Percentiles rank a stretch among this genome's conserved stretches.
Evolutionary conservation across 1,140 invertebrate species (phyloP).

Genomic region (Aphaenogaster floridana): DNA sequence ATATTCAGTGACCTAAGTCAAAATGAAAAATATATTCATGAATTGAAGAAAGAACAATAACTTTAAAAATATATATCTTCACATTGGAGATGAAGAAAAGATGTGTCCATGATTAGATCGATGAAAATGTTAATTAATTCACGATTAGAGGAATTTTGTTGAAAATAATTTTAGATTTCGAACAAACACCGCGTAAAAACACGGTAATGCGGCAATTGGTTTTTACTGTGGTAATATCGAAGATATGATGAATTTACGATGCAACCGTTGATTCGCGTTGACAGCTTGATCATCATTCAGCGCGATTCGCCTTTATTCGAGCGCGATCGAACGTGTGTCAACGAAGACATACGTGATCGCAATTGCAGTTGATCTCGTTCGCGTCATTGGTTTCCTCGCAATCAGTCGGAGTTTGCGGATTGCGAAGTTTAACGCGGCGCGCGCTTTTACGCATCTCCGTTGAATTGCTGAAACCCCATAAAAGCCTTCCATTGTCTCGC

Average conservation of each 20-base stretch:
- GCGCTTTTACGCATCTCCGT: neutral
- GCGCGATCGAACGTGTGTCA: conserved; percentile 16
- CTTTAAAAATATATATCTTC: neutral
- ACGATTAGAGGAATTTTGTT: neutral
- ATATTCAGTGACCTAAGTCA: neutral
- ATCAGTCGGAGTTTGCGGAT: conserved; percentile 19
- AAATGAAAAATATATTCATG: neutral
- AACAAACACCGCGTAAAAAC: neutral
- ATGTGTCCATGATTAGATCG: neutral
- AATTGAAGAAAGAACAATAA: neutral
- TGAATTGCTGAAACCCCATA: conserved; percentile 11
- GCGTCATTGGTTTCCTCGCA: neutral
- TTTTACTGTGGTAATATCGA: neutral
- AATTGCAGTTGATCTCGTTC: conserved; percentile 28
- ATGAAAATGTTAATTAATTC: conserved; percentile 10
- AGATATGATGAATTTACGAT: conserved; percentile 10
- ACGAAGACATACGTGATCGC: conserved; percentile 3
- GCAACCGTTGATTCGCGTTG: neutral
- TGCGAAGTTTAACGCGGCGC: neutral
- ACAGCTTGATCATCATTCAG: conserved; percentile 2
- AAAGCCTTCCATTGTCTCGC: neutral
- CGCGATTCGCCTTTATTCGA: conserved; percentile 20
- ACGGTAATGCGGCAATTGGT: neutral
- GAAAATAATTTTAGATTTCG: neutral
- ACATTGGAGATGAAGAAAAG: neutral